Conservation (phyloP, 2,113 vertebrate species). For the Pleuronectes platessa region DNA sequence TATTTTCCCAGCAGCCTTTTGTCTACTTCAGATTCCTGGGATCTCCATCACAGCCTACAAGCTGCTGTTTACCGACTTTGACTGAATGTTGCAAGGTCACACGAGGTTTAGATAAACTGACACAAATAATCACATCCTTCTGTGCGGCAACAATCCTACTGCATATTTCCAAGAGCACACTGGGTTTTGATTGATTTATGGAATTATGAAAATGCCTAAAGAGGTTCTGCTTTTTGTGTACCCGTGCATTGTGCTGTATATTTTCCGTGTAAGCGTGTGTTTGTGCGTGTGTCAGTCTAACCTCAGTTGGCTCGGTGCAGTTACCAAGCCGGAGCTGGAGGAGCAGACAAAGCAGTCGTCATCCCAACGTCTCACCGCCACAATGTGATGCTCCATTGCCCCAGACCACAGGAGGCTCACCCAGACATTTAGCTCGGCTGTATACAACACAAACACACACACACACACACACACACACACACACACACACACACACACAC, state of each 20-base stretch:
- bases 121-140: background rate
- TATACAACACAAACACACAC: constrained; percentile 20
- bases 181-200: constrained; percentile 22
- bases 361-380: constrained; percentile 62
- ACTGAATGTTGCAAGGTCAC: constrained; percentile 1
- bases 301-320: constrained; percentile 37
- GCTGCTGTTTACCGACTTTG: background rate
- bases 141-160: background rate
- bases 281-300: constrained; percentile 24
- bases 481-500: constrained; percentile 3
- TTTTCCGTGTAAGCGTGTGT: constrained; percentile 3
- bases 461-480: constrained; percentile 1
- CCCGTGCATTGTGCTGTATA: constrained; percentile 24
- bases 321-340: constrained; percentile 40
- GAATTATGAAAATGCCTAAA: background rate
- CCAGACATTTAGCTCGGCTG: constrained; percentile 49
- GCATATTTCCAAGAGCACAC: background rate
- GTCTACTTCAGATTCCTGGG: background rate
- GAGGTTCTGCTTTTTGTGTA: background rate
- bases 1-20: background rate
- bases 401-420: constrained; percentile 67
- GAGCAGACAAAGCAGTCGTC: constrained; percentile 68
- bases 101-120: background rate
- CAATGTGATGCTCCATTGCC: constrained; percentile 76
- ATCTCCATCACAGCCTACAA: background rate